phyloP scores from a whole-genome alignment of 2,797 vertebrate genomes.

The Phoeniculus purpureus region DNA sequence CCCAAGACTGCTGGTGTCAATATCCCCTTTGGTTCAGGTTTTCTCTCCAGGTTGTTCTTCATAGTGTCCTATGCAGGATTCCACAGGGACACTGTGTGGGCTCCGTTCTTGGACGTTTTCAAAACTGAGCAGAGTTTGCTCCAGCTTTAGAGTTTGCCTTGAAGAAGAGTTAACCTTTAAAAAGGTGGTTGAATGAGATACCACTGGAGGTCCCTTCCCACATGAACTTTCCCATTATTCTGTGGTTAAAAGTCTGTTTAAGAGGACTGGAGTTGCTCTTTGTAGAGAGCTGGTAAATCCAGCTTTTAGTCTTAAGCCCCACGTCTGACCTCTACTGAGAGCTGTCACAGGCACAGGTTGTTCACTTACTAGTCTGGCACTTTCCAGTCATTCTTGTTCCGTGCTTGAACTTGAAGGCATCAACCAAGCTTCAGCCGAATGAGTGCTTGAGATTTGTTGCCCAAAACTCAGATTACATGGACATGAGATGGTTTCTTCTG shows the following conservation, averaged over 20 bases:
- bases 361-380: neutral
- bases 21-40: neutral
- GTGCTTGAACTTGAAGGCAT: neutral
- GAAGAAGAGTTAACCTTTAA: neutral
- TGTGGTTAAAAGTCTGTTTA: neutral
- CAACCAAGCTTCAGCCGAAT: neutral
- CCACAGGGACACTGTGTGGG: neutral
- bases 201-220: neutral
- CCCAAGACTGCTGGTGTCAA: neutral
- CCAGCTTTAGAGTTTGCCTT: neutral
- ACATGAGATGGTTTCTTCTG: neutral
- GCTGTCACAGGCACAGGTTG: neutral
- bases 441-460: neutral
- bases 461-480: neutral
- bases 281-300: neutral
- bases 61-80: neutral
- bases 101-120: neutral
- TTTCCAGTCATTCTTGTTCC: neutral
- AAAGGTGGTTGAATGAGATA: neutral
- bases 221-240: constrained; percentile 26
- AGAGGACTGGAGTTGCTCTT: neutral
- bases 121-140: neutral
- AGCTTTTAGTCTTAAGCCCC: neutral
- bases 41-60: neutral
- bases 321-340: neutral